Evolutionary conservation across 2,113 vertebrate species (phyloP), one percentile per base, ranked within the genome.

Genomic region (Syngnathus typhle): DNA sequence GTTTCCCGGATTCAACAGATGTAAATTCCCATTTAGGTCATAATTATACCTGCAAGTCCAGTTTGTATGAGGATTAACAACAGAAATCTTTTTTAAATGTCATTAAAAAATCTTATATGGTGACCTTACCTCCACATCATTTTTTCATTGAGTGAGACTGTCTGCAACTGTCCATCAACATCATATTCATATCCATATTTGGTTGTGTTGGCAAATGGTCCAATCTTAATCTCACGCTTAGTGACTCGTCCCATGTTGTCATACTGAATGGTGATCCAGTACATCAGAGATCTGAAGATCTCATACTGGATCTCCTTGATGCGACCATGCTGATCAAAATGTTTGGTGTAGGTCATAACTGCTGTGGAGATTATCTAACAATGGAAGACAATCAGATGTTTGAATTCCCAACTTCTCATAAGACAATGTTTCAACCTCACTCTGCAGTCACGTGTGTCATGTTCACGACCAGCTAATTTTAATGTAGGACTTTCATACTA

Each of bases 281-380:
- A 99, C 95, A 99, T 98, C 68, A 98, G 90, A 0, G 97, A 99
- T 47, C 97, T 90, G 85, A 98, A 97, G 77, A 99, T 98, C 86
- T 99, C 96, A 36, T 98, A 98, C 61, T 98, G 96, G 70, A 99
- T 98, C 82, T 99, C 97, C 78, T 98, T 99, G 83, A 99, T 98
- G 78, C 97, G 94, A 0, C 96, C 96, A 0, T 98, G 95, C 7
- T 94, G 93, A 36, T 99, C 97, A 0, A 98, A 98, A 78, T 98
- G 97, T 82, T 99, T 99, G 11, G 97, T 99, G 78, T 98, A 98
- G 0, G 97, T 98, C 97, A 99, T 99, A 16, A 98, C 96, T 0
- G 97, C 95, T 0, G 97, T 99, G 2, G 97, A 98, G 75, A 99
- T 98, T 71, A 99, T 98, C 92, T 98, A 64, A 32, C 27, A 32